phyloP scores from a whole-genome alignment of 2,797 vertebrate species.

The Xiphorhynchus erythropygius region DNA sequence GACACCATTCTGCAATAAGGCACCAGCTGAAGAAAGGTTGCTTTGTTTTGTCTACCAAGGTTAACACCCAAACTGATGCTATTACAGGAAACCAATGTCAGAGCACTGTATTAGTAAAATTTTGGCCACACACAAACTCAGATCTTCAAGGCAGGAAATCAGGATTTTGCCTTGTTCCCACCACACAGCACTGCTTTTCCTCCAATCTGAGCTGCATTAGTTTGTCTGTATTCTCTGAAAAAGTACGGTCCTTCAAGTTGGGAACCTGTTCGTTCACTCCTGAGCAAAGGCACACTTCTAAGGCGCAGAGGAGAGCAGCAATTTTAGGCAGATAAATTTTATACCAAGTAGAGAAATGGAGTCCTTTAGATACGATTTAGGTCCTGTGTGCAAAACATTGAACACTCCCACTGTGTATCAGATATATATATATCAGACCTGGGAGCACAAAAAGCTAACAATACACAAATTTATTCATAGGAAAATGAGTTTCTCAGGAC shows the following conservation, averaged over 20 bases:
- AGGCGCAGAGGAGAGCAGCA: neutral
- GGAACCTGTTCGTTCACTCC: neutral
- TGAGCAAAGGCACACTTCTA: neutral
- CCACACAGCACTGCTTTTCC: neutral
- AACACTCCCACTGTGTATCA: neutral
- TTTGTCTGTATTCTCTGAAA: neutral
- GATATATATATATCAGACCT: neutral
- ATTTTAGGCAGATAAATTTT: neutral
- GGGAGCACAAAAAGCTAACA: neutral
- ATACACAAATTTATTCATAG: neutral
- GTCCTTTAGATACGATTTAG: neutral
- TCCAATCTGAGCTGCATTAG: neutral
- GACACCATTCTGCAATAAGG: neutral
- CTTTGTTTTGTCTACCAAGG: neutral
- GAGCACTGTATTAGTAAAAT: neutral
- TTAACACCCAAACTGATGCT: neutral
- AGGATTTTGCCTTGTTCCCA: neutral
- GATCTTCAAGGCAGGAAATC: neutral
- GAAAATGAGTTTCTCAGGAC: neutral
- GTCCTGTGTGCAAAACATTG: neutral
- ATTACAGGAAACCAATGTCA: neutral
- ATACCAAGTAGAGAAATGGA: neutral
- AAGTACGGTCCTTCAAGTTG: neutral
- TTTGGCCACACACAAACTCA: accelerated
- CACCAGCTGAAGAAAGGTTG: neutral